Percentiles rank a stretch among this genome's conserved stretches.
Evolutionary conservation across 2,888 invertebrate species (phyloP).

Genomic region (Leucophora obtusa): DNA sequence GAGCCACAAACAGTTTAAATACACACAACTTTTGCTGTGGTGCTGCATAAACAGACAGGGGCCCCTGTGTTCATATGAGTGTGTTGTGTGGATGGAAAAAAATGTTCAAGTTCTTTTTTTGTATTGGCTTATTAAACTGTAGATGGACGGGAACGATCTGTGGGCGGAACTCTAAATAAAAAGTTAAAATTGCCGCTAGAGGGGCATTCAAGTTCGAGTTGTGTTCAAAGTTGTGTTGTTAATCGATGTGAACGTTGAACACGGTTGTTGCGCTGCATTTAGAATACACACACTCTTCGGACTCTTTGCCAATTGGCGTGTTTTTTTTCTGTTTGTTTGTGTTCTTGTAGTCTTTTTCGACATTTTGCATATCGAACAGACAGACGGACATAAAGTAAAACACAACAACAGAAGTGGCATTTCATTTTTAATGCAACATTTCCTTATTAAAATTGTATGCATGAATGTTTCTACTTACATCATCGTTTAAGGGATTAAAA

Average conservation of each 20-base stretch:
- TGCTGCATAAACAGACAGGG: constrained; percentile 29
- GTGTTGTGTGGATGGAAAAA: constrained; percentile 36
- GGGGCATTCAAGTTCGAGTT: constrained; percentile 67
- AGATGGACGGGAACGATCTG: constrained; percentile 64
- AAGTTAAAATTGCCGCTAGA: constrained; percentile 74
- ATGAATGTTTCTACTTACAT: constrained; percentile 6
- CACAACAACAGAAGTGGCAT: background rate
- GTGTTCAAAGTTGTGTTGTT: constrained; percentile 52
- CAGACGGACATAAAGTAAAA: background rate
- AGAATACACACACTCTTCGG: constrained; percentile 20
- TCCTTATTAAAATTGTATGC: constrained; percentile 47
- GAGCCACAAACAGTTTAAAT: constrained; percentile 23
- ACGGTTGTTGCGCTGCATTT: constrained; percentile 44
- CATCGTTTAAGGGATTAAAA: constrained; percentile 59
- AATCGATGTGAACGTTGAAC: constrained; percentile 59
- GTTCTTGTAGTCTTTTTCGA: constrained; percentile 48
- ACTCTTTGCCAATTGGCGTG: constrained; percentile 63
- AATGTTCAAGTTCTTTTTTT: constrained; percentile 60
- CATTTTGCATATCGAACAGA: constrained; percentile 58
- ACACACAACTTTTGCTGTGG: constrained; percentile 35
- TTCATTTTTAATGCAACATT: constrained; percentile 49
- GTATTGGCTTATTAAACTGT: constrained; percentile 64
- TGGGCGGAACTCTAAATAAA: constrained; percentile 69
- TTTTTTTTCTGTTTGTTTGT: constrained; percentile 15
- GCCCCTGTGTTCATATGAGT: constrained; percentile 5